Base-by-base conservation (phyloP, 92 coral and sea anemone genomes). In the Siderastrea radians region DNA sequence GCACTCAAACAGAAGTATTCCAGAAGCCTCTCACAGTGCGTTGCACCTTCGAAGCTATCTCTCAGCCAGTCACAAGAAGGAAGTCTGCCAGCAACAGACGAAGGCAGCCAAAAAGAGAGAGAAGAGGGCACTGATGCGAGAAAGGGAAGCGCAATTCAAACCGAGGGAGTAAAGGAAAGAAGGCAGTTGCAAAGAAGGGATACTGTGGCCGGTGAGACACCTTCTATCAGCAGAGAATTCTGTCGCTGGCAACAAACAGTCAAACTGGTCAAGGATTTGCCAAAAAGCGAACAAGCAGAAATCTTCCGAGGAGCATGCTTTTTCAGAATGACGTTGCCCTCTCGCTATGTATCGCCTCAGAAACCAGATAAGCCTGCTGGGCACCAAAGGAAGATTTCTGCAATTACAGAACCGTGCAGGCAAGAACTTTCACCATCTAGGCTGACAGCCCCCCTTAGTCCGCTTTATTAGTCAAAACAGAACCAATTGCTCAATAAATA, bases 211-310 rank as follows among this genome's bases (percentile, higher is more conserved):
- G 38, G 26, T 10, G 73, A 19, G 47, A 49, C 58, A 26, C 74
- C 62, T 17, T 9, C 60, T 10, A 26, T 79, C 9, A 79, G 47
- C 49, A 51, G 50, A 51, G 73, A 79, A 19, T 4, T 79, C 46
- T 48, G 72, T 66, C 84, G 84, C 61, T 79, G 73, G 84, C 84
- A 79, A 7, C 72, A 63, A 11, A 79, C 84, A 14, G 73, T 79
- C 45, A 63, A 49, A 19, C 59, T 79, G 10, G 84, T 79, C 15
- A 79, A 79, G 51, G 84, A 79, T 17, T 61, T 79, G 74, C 84
- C 84, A 11, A 79, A 79, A 10, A 64, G 59, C 17, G 84, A 79
- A n/a, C 84, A 79, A 14, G 84, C 84, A 19, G 84, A 79, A 26
- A 79, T 79, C 59, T 63, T 79, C 7, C 55, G 84, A 3, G 84